These are phyloP conservation scores for Entelurus aequoreus DNA, from an alignment of 2,113 vertebrate genomes.

Conservation along the genomic window DNA sequence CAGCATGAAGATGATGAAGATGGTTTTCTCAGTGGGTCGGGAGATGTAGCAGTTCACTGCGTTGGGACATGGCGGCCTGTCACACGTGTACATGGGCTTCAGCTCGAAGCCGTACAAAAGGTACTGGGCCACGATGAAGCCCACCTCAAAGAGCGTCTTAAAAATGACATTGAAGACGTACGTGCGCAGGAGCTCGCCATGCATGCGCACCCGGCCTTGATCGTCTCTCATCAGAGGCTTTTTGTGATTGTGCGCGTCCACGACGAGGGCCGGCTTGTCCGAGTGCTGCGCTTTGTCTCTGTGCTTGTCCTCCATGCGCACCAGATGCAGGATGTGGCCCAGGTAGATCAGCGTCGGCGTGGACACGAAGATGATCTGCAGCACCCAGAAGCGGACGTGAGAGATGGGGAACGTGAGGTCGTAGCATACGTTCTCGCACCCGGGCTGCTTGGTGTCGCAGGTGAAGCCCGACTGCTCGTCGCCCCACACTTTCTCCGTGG, in stretches of 20 bases:
- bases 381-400: constrained; percentile 84
- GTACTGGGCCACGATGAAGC: constrained; percentile 81
- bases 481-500: constrained; percentile 82
- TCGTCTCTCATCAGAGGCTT: constrained; percentile 47
- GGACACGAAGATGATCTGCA: constrained; percentile 88
- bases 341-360: constrained; percentile 81
- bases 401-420: constrained; percentile 86
- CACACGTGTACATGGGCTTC: constrained; percentile 80
- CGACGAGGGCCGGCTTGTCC: constrained; percentile 46
- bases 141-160: constrained; percentile 82
- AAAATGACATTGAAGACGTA: constrained; percentile 80
- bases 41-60: constrained; percentile 84
- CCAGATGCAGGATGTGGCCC: constrained; percentile 82
- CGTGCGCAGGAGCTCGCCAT: constrained; percentile 75
- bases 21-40: constrained; percentile 83
- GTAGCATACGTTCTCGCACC: constrained; percentile 85
- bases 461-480: constrained; percentile 82
- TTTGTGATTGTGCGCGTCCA: constrained; percentile 30
- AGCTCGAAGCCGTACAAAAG: constrained; percentile 79
- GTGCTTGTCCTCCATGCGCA: constrained; percentile 78
- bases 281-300: constrained; percentile 11
- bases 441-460: constrained; percentile 83
- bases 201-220: constrained; percentile 67
- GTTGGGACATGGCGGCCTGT: constrained; percentile 77
- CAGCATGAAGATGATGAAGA: constrained; percentile 85